phyloP scores from a whole-genome alignment of 2,113 vertebrate genomes.

The Channa maculata region DNA sequence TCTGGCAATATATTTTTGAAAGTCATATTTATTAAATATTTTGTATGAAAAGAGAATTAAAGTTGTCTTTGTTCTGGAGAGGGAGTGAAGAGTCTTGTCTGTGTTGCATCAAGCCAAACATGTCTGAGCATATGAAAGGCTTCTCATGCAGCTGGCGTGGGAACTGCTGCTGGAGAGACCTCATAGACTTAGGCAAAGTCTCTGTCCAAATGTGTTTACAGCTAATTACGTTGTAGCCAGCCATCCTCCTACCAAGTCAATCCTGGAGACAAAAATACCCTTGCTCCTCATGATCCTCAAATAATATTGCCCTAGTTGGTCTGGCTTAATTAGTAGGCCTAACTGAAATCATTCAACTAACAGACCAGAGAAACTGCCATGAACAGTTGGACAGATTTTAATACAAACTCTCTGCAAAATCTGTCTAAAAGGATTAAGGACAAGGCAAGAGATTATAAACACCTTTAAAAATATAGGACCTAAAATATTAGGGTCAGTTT shows the following conservation, averaged over 20 bases:
- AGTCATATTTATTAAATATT: conserved; percentile 99
- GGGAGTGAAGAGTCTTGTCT: conserved; percentile 67
- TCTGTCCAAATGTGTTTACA: conserved; percentile 66
- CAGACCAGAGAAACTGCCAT: conserved; percentile 4
- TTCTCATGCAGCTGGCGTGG: conserved; percentile 57
- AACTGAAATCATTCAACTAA: conserved; percentile 20
- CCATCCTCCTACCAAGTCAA: conserved; percentile 29
- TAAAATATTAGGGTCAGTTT: conserved; percentile 24
- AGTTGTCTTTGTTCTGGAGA: conserved; percentile 78
- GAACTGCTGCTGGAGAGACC: conserved; percentile 46
- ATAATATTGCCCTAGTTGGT: conserved; percentile 58
- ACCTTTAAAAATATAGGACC: conserved; percentile 43
- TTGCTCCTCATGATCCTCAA: conserved; percentile 40
- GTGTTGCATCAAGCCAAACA: conserved; percentile 61
- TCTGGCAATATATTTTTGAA: conserved; percentile 99
- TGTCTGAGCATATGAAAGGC: conserved; percentile 36
- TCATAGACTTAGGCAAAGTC: conserved; percentile 39
- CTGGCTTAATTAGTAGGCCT: conserved; percentile 25
- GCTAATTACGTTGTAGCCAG: conserved; percentile 48
- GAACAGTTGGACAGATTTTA: conserved; percentile 4
- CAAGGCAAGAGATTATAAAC: conserved; percentile 56
- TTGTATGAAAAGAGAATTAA: conserved; percentile 96
- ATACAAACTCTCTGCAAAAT: conserved; percentile 14
- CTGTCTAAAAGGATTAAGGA: conserved; percentile 62
- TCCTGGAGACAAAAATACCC: conserved; percentile 60